Base-by-base conservation (phyloP, 2,797 vertebrate species). In the Capromys pilorides region DNA sequence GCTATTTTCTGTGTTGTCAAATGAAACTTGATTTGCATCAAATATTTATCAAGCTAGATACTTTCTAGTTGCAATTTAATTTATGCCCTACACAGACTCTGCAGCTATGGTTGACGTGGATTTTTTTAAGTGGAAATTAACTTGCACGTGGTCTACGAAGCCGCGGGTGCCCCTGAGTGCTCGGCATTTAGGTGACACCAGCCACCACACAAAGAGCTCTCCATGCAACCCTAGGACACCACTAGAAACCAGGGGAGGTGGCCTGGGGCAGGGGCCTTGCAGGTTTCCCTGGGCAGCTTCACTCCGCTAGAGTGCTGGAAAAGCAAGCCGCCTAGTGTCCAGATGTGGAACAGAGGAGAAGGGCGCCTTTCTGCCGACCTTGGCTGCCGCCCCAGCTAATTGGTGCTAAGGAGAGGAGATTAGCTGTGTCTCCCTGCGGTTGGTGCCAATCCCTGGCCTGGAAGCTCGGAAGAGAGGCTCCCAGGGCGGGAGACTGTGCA, bases 401-500 rank as follows among this genome's bases (percentile, higher is more conserved):
- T 13, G 36, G 26, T 16, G 9, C 54, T 24, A 9, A 57, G 2
- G 36, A 83, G 62, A 75, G 62, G 41, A 80, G 39, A 54, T 3
- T 9, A 33, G 24, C 57, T 14, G 9, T 0, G 28, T 71, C 41
- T 62, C 57, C n/a, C 28, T 22, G 8, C 1, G 5, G 54, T 36
- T 64, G 62, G 31, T 45, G 61, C 82, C 31, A 49, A 31, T 5
- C 54, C 6, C 73, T 4, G 21, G 57, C 2, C 82, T 82, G 62
- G 66, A 85, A 73, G 66, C 39, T 11, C 1, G 3, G 4, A 64
- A 57, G 75, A 51, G 31, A 61, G 36, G 26, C 7, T 49, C 14
- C 4, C 1, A 5, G 0, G 45, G 45, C 66, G 9, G 24, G 26
- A 19, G n/a, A 18, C 1, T 9, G 1, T 26, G 79, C 62, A 64